Base-by-base conservation (phyloP, 2,888 invertebrate genomes). In the Morpho deidamia region DNA sequence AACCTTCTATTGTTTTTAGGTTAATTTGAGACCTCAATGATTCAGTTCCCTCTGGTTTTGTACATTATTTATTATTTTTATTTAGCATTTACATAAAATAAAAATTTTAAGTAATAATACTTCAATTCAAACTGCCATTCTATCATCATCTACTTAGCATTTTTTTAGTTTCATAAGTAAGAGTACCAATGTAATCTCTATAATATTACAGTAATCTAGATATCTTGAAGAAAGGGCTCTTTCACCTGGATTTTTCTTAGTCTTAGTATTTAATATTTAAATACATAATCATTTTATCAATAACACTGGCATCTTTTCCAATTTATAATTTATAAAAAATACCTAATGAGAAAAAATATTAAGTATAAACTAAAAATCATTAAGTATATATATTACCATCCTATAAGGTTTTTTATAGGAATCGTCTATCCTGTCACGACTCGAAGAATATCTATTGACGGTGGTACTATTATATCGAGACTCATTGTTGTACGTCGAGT, bases 381-480 rank as follows among this genome's bases (percentile, higher is more conserved):
- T 44, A 33, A 23, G 23, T 5, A 23, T 1, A 7, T 42, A 34
- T 11, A 41, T 49, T 71, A 89, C 90, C 48, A 85, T 78, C 83
- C 90, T 74, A 67, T 90, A 90, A 7, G 83, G 67, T 62, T 87
- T 90, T 68, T 90, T 90, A 61, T 87, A 90, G 0, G 87, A 79
- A 41, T 89, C 88, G 39, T 90, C 90, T 47, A 85, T 79, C 61
- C 88, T 74, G 50, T 88, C 88, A 37, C 88, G 77, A 50, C 70
- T 69, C 44, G 74, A 75, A 51, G 76, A 76, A 58, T 88, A 88
- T 70, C 86, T 74, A 58, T 74, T 80, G n/a, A 71, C 72, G 56
- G 80, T 76, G 61, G 76, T 72, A 55, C 75, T 82, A 55, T 74
- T 80, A 64, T 90, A 88, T 53, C 88, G 81, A 0, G 80, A 79